Conservation (phyloP, 2,888 invertebrate genomes). For the Dryococelus australis region DNA sequence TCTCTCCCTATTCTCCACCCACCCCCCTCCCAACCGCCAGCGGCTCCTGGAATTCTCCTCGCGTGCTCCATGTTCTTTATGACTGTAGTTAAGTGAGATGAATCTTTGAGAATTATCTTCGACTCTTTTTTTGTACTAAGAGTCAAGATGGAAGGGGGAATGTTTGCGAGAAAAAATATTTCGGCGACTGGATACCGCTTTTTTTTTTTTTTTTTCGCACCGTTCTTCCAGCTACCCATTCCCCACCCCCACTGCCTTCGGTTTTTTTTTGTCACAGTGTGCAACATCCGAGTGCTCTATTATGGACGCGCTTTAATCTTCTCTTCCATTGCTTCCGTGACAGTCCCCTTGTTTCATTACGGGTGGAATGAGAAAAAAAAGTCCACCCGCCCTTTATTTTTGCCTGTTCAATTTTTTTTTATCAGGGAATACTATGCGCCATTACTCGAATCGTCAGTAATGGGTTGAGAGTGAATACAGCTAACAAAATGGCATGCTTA, state of each 20-base stretch:
- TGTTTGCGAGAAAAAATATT: neutral
- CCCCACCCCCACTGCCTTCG: neutral
- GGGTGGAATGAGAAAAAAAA: neutral
- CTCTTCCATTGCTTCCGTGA: conserved; percentile 1
- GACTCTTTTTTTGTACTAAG: neutral
- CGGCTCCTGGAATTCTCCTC: neutral
- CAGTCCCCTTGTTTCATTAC: conserved; percentile 3
- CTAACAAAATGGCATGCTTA: neutral
- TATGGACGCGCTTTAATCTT: neutral
- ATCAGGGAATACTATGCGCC: neutral
- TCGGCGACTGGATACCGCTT: neutral
- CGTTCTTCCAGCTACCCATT: neutral
- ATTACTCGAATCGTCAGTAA: neutral
- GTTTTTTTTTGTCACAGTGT: neutral
- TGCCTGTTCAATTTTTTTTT: neutral
- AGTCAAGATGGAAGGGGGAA: neutral
- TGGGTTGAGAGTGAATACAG: neutral
- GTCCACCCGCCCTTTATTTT: neutral
- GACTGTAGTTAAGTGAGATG: conserved; percentile 16
- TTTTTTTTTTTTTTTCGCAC: neutral
- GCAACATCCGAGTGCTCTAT: conserved; percentile 3
- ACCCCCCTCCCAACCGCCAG: neutral
- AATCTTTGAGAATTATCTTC: conserved; percentile 3
- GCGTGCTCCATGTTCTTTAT: conserved; percentile 9
- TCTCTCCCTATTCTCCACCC: neutral